These are phyloP conservation scores for Halisarca cf. caerulea DNA, from an alignment of 37 sponge, comb jelly and placozoan species.

Conservation along the genomic window DNA sequence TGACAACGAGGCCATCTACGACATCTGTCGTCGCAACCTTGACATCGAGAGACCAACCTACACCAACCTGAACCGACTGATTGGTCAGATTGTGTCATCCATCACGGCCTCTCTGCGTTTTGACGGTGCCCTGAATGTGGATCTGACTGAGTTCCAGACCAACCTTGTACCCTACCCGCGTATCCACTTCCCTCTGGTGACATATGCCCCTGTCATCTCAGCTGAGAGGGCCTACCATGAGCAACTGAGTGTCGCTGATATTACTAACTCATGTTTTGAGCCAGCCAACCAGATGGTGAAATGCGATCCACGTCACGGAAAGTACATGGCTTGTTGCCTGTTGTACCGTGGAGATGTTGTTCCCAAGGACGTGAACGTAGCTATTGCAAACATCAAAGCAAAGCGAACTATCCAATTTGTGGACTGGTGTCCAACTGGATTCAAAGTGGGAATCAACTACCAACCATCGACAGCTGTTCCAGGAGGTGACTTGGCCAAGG, in stretches of 20 bases:
- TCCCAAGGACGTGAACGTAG: constrained; percentile 92
- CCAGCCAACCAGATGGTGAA: constrained; percentile 94
- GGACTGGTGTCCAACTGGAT: constrained; percentile 98
- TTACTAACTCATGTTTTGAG: constrained; percentile 87
- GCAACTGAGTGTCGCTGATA: constrained; percentile 80
- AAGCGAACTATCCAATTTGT: constrained; percentile 91
- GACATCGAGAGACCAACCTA: constrained; percentile 87
- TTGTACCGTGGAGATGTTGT: constrained; percentile 94
- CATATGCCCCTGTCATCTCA: constrained; percentile 91
- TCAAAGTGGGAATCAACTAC: constrained; percentile 98
- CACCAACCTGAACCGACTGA: constrained; percentile 80
- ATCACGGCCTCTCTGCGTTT: constrained; percentile 94
- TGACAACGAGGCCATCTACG: constrained; percentile 98
- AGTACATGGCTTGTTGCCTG: constrained; percentile 95
- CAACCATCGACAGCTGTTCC: constrained; percentile 94
- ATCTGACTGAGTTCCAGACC: constrained; percentile 93
- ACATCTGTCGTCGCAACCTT: constrained; percentile 92
- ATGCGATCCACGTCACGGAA: constrained; percentile 92
- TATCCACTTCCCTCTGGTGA: constrained; percentile 92
- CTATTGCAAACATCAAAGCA: constrained; percentile 88
- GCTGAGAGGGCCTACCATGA: constrained; percentile 87
- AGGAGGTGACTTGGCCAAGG: constrained; percentile 90
- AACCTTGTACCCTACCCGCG: constrained; percentile 94
- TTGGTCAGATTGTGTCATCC: constrained; percentile 88
- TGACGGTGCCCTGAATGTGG: constrained; percentile 91